Evolutionary conservation across 2,888 invertebrate genomes (phyloP), one percentile per base, ranked within the genome.

Genomic region (Carcina quercana): DNA sequence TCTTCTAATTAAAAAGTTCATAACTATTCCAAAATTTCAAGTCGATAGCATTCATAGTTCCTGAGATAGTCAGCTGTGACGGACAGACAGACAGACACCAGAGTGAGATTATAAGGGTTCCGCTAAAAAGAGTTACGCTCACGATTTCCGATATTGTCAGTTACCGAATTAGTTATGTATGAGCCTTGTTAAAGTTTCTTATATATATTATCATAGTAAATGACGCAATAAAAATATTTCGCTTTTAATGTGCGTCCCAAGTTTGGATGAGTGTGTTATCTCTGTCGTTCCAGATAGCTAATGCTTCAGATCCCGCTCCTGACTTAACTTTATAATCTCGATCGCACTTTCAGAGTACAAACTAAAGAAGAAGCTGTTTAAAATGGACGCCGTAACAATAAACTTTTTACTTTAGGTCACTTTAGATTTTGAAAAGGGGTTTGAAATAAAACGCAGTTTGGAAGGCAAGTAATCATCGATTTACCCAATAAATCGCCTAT

Each of bases 251-350:
- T 32, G 42, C 41, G 32, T 45, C 49, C 50, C 41, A 53, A 59
- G 56, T 63, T 59, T 51, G 52, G 2, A 14, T 53, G 56, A 64
- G 67, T 64, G 53, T 58, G 55, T 65, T 65, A 70, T 68, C 66
- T 59, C 45, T 42, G 53, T 55, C 55, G 54, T 59, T 59, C 48
- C 45, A 10, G 7, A 14, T 15, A 43, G 51, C 58, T 59, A 64
- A 63, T 63, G 56, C 54, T 50, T 58, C 59, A 53, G 60, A 61
- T 66, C 51, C 50, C 43, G 47, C 50, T 52, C 43, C 38, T 40
- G 48, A 54, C 36, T 50, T 42, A 69, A 71, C 62, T 69, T 67
- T 58, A 60, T 65, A 64, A 71, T 71, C 69, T 66, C 50, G 59
- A 66, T 71, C 47, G 35, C 71, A 69, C 56, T 71, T 73, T 60